Conservation (phyloP, 1,140 invertebrate genomes). For the Orussus abietinus region DNA sequence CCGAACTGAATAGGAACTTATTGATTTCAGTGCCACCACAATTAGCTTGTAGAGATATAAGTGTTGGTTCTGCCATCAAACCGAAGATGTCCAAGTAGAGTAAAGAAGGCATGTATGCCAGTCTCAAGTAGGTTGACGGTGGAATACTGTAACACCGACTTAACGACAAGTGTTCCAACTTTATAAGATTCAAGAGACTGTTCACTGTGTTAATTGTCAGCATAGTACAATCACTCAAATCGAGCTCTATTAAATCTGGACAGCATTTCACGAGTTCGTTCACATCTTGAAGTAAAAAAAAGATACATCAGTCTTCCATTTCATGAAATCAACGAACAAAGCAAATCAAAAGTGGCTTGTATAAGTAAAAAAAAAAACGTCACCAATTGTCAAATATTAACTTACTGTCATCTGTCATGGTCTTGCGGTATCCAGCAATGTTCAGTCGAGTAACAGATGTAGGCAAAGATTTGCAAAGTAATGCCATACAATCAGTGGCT, state of each 20-base stretch:
- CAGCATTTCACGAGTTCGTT: conserved; percentile 62
- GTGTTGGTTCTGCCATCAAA: conserved; percentile 59
- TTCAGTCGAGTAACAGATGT: conserved; percentile 68
- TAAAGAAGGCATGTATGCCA: conserved; percentile 58
- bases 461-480: conserved; percentile 63
- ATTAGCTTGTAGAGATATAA: conserved; percentile 57
- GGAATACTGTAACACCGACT: conserved; percentile 80
- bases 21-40: conserved; percentile 60
- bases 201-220: conserved; percentile 61
- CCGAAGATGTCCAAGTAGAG: conserved; percentile 75
- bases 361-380: conserved; percentile 4
- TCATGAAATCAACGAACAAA: conserved; percentile 4
- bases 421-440: conserved; percentile 73
- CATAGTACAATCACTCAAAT: conserved; percentile 79
- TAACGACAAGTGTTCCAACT: conserved; percentile 77
- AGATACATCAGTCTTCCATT: conserved; percentile 12
- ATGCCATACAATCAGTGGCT: conserved; percentile 57
- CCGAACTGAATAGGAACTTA: conserved; percentile 70
- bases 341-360: conserved; percentile 1
- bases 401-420: conserved; percentile 72
- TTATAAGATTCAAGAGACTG: conserved; percentile 60
- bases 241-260: conserved; percentile 72
- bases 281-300: conserved; percentile 61
- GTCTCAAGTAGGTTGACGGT: conserved; percentile 51
- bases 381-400: conserved; percentile 19